Percentiles rank a stretch among this genome's conserved stretches.
Conservation (phyloP, 2,113 vertebrate genomes). For the Coregonus clupeaformis region DNA sequence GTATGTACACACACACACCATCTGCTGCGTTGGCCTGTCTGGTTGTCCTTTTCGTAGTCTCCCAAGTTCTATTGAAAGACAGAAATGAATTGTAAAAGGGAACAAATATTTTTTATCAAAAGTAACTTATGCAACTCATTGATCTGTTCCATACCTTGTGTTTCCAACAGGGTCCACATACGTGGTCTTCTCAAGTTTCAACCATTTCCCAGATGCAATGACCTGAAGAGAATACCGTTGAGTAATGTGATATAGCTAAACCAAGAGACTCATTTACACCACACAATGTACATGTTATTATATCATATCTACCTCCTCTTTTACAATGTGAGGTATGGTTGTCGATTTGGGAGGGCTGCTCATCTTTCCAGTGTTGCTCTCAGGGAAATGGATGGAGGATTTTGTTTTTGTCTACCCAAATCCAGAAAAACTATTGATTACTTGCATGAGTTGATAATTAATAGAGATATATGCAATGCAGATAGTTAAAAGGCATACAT, state of each 20-base stretch:
- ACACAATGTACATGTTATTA: not conserved
- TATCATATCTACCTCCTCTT: conserved; percentile 65
- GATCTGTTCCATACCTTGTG: conserved; percentile 78
- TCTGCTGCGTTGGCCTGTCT: conserved; percentile 78
- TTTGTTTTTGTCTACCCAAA: too few species aligned
- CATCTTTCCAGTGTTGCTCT: conserved; percentile 53
- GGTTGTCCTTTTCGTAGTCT: conserved; percentile 89
- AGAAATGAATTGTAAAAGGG: not conserved
- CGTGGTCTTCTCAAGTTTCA: conserved; percentile 90
- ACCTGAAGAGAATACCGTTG: conserved; percentile 69
- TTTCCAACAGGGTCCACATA: conserved; percentile 88
- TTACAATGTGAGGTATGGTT: conserved; percentile 55
- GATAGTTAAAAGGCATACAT: too few species aligned
- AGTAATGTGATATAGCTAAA: not conserved
- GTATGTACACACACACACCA: conserved; percentile 64
- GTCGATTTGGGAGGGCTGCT: conserved; percentile 47
- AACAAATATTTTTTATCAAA: not conserved
- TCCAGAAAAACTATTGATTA: too few species aligned
- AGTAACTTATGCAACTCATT: not conserved
- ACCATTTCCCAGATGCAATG: conserved; percentile 85
- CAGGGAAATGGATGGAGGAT: not conserved
- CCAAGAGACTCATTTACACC: not conserved
- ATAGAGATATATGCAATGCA: too few species aligned
- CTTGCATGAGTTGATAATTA: too few species aligned
- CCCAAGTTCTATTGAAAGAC: conserved; percentile 81